Conservation (phyloP, 2,113 vertebrate species). For the Rhinolophus ferrumequinum region DNA sequence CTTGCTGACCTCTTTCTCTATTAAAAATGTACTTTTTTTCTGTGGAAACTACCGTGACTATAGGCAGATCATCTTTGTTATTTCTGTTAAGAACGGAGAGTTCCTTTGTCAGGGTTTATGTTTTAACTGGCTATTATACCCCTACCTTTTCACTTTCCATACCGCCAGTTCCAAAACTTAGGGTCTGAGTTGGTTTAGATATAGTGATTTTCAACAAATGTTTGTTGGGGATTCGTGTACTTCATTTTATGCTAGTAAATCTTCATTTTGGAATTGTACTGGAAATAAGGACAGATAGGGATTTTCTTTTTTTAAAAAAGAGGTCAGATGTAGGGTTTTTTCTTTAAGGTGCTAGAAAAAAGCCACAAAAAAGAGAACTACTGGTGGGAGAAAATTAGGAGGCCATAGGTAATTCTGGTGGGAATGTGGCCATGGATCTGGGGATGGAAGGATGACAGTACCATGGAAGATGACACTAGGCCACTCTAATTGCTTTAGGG, state of each 20-base stretch:
- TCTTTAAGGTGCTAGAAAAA: background rate
- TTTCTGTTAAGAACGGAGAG: background rate
- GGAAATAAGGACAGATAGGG: background rate
- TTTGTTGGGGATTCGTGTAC: background rate
- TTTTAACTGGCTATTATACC: background rate
- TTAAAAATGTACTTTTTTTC: background rate
- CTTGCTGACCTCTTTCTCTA: background rate
- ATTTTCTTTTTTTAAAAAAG: background rate
- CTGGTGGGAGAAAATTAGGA: background rate
- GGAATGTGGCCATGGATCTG: background rate
- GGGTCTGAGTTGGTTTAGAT: background rate
- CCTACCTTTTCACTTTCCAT: background rate
- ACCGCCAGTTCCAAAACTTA: background rate
- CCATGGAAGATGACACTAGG: background rate
- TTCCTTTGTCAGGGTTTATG: background rate
- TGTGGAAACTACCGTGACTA: background rate
- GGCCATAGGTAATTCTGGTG: background rate
- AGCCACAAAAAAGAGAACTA: background rate
- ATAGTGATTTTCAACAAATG: background rate
- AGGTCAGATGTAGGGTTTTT: background rate
- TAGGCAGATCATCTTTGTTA: background rate
- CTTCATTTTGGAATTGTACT: conserved; percentile 14
- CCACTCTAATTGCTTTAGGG: background rate
- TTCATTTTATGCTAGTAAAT: conserved; percentile 8
- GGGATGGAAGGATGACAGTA: background rate